Percentiles rank a stretch among this genome's conserved stretches.
Conservation (phyloP, 2,888 invertebrate genomes). For the Neuroscelio doddi region DNA sequence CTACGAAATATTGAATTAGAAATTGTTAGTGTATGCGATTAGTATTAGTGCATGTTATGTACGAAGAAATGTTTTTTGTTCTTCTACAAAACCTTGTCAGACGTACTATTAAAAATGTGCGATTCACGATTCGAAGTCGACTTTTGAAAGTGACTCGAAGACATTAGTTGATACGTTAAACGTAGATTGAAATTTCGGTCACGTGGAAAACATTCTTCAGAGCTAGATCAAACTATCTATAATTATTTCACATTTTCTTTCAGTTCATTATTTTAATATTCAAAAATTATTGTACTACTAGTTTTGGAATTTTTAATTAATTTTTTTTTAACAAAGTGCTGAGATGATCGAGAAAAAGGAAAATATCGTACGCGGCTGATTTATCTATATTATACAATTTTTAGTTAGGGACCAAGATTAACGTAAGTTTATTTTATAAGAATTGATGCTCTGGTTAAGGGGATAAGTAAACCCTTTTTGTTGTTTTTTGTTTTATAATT, state of each 20-base stretch:
- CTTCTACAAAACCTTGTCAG: background rate
- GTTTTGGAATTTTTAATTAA: background rate
- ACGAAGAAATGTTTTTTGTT: conserved; percentile 21
- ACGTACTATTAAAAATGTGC: no score
- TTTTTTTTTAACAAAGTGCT: conserved; percentile 1
- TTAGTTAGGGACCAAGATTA: conserved; percentile 6
- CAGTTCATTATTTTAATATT: no score
- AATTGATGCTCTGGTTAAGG: conserved; percentile 3
- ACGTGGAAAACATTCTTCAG: background rate
- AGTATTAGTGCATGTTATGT: conserved; percentile 36
- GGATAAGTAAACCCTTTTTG: background rate
- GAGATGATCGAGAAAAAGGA: conserved; percentile 18
- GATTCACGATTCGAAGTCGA: no score
- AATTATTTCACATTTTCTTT: no score
- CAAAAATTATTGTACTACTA: no score
- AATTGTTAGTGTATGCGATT: conserved; percentile 36
- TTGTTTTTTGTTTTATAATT: background rate
- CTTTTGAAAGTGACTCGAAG: background rate
- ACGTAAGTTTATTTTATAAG: background rate
- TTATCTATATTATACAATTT: background rate
- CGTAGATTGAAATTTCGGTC: no score
- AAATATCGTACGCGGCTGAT: background rate
- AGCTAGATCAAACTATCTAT: background rate
- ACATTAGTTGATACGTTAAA: background rate
- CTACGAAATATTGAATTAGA: conserved; percentile 12